Base-by-base conservation (phyloP, 2,888 invertebrate genomes). In the Tupiocoris notatus region DNA sequence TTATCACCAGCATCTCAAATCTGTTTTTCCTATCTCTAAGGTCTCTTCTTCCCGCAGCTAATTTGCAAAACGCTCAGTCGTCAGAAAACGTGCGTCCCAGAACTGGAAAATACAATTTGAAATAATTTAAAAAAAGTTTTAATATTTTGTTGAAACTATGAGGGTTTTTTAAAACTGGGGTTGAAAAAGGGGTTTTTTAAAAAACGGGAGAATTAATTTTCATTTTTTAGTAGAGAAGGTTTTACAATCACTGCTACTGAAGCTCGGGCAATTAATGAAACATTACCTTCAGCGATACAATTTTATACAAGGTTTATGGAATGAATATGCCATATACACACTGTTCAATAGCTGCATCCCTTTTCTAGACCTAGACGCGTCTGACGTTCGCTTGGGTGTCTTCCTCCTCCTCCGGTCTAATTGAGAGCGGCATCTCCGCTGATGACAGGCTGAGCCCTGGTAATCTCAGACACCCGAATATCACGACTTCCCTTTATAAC, bases 391-490 rank as follows among this genome's bases (percentile, higher is more conserved):
- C 39, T 39, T 12, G 3, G 39, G 6, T 39, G 39, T 39, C 3
- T n/a, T n/a, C n/a, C n/a, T 12, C 39, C 12, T 39, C 67, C n/a
- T 9, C 57, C 67, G 67, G 54, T 67, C 67, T 67, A 67, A 67
- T 67, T 67, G 67, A 67, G 67, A 67, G 67, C 67, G 67, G 67
- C 67, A 56, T 67, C 67, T 18, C 22, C 22, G 67, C 54, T 56
- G 67, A 67, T 67, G 67, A 67, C 67, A 67, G 67, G 67, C 54
- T 67, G 54, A 22, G 21, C 21, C 56, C 54, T 9, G 56, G 56
- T 67, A 67, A 67, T 67, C 67, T 67, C 22, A 39, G 56, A 56
- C 67, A 67, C 67, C 67, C 67, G 67, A 39, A 67, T 67, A 67
- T 67, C 67, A 67, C 67, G 67, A 67, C 67, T 65, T 39, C 12